A percentile compares a stretch with the other conserved stretches of the same genome.
phyloP scores from a whole-genome alignment of 2,888 invertebrate genomes.

The Adelognathus sp. region DNA sequence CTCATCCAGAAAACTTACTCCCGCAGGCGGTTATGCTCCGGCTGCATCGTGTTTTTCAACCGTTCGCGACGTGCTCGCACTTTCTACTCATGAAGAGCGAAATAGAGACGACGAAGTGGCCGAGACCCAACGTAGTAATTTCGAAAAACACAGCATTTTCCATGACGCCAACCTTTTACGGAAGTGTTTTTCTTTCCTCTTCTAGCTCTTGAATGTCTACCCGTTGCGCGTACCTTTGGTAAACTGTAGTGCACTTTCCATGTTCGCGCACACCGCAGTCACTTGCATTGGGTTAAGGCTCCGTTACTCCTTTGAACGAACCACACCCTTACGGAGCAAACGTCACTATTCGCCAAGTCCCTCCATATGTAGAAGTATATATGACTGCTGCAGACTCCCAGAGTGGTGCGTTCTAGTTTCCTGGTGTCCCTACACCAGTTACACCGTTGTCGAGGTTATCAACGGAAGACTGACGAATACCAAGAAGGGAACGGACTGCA shows the following conservation, averaged over 20 bases:
- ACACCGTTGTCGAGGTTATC: not conserved
- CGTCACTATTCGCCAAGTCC: not conserved
- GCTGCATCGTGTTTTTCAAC: conserved; percentile 12
- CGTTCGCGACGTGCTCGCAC: conserved; percentile 16
- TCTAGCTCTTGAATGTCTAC: not conserved
- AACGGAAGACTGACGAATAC: conserved; percentile 12
- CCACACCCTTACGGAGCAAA: not conserved
- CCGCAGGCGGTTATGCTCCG: not conserved
- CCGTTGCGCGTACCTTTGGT: not conserved
- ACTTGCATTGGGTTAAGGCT: not conserved
- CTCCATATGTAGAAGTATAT: not conserved
- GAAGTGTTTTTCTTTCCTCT: not conserved
- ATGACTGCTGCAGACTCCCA: not conserved
- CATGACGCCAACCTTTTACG: conserved; percentile 20
- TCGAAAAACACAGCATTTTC: conserved; percentile 27
- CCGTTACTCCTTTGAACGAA: not conserved
- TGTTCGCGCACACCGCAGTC: not conserved
- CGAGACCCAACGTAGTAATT: conserved; percentile 4
- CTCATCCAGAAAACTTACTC: not conserved
- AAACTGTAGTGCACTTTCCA: not conserved
- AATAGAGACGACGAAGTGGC: not conserved
- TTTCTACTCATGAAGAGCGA: not conserved
- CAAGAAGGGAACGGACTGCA: not conserved
- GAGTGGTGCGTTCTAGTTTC: not conserved
- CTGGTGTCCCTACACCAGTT: conserved; percentile 19